Evolutionary conservation across 2,113 vertebrate species (phyloP).

Genomic region (Saccopteryx leptura): DNA sequence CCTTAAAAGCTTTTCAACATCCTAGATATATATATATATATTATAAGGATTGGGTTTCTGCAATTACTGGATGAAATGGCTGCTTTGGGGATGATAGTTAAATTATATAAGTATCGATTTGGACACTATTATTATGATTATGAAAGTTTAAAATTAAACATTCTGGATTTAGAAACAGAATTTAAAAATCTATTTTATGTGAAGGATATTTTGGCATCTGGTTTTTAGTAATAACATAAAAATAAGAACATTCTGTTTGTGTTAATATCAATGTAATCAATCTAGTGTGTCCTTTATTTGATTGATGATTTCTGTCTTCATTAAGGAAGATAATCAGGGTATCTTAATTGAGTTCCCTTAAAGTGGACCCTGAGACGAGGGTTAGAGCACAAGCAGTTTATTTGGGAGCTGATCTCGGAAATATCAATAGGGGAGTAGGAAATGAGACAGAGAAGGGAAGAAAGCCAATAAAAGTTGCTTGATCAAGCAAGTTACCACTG

Average conservation of each 20-base stretch:
- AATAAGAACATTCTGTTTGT: background rate
- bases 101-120: slow-evolving; percentile 21
- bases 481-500: background rate
- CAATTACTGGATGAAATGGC: background rate
- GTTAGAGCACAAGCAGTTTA: background rate
- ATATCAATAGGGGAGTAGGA: background rate
- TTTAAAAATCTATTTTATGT: background rate
- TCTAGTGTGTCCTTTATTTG: background rate
- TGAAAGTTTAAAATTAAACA: slow-evolving; percentile 19
- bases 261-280: background rate
- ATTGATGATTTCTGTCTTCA: background rate
- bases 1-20: slow-evolving; percentile 8
- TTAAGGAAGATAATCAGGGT: background rate
- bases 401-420: background rate
- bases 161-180: background rate
- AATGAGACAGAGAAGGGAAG: background rate
- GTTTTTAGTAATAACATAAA: background rate
- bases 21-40: background rate
- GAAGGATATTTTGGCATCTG: background rate
- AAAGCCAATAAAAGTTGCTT: background rate
- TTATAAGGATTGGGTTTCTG: background rate
- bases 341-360: background rate
- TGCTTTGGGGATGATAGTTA: background rate
- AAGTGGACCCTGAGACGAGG: background rate
- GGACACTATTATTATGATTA: background rate